Conservation (phyloP, 2,888 invertebrate genomes). For the Trichopoda pennipes region DNA sequence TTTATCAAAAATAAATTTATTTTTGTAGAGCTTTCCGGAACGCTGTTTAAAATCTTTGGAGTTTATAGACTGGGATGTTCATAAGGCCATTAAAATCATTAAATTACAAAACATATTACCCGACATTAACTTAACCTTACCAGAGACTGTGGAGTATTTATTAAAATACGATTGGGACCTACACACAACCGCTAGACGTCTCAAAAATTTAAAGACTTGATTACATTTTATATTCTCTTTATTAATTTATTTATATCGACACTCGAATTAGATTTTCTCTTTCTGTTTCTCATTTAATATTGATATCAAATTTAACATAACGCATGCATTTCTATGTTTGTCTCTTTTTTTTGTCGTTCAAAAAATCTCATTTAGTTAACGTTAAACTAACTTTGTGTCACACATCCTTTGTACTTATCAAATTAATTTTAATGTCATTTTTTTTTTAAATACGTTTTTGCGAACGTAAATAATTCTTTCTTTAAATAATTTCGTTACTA, state of each 20-base stretch:
- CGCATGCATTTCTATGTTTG: conserved; percentile 56
- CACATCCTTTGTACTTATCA: conserved; percentile 64
- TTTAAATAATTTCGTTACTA: conserved; percentile 13
- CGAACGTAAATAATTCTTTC: conserved; percentile 13
- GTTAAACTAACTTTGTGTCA: conserved; percentile 20
- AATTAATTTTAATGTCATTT: conserved; percentile 61
- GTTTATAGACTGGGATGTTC: conserved; percentile 93
- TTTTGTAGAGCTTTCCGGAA: conserved; percentile 84
- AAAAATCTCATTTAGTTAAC: conserved; percentile 16
- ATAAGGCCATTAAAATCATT: conserved; percentile 89
- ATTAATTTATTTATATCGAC: conserved; percentile 6
- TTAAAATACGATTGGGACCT: conserved; percentile 80
- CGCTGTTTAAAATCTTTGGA: conserved; percentile 91
- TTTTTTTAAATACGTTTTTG: conserved; percentile 19
- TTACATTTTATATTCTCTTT: neutral
- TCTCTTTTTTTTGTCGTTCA: conserved; percentile 12
- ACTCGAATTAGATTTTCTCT: neutral
- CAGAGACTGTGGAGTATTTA: conserved; percentile 77
- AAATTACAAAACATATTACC: conserved; percentile 79
- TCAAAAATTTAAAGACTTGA: conserved; percentile 72
- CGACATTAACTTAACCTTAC: conserved; percentile 74
- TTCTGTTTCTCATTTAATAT: neutral
- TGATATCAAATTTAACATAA: conserved; percentile 33
- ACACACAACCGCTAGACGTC: conserved; percentile 78
- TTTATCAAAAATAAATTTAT: conserved; percentile 31